Base-by-base conservation (phyloP, 2,113 vertebrate species). In the Uropsilus gracilis region DNA sequence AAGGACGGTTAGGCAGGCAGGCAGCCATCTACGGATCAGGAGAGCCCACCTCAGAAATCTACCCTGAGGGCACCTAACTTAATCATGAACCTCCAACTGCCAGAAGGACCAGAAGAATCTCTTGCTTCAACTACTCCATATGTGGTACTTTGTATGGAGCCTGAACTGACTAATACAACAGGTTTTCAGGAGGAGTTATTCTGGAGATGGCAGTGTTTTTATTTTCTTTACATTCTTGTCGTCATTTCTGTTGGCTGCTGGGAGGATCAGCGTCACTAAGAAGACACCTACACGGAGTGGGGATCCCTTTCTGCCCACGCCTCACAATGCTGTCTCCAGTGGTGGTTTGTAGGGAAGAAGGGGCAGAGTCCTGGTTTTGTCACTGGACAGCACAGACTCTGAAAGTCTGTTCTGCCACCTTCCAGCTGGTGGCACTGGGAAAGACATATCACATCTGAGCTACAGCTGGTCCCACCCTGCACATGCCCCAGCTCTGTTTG, bases 321-420 rank as follows among this genome's bases (percentile, higher is more conserved):
- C 16, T 14, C 59, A 71, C 28, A 28, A 5, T 17, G 1, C 26
- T 44, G 24, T 9, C 46, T 34, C 37, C 17, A n/a, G 13, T 0
- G 32, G 32, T 2, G 9, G 26, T 39, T 66, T 8, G 0, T 18
- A 7, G 0, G 2, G 44, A 32, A n/a, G 55, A 77, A 55, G 34
- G 5, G 32, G 6, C 44, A 22, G 18, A 32, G 11, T 16, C 26
- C 73, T 18, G 14, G 37, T 20, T 80, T 30, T 76, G 48, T 13
- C 32, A 61, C 24, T 10, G 30, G 18, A 53, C 44, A n/a, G 4
- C 18, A 64, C 32, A 17, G 63, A 37, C 30, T 66, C 14, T 34
- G 57, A 50, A 28, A 37, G 12, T 44, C 39, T 57, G 55, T 48
- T 42, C 72, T 57, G 14, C 46, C 57, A 30, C 64, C 28, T 39